These are phyloP conservation scores for Tyrophagus putrescentiae DNA, from an alignment of 1,140 invertebrate genomes.

Conservation along the genomic window DNA sequence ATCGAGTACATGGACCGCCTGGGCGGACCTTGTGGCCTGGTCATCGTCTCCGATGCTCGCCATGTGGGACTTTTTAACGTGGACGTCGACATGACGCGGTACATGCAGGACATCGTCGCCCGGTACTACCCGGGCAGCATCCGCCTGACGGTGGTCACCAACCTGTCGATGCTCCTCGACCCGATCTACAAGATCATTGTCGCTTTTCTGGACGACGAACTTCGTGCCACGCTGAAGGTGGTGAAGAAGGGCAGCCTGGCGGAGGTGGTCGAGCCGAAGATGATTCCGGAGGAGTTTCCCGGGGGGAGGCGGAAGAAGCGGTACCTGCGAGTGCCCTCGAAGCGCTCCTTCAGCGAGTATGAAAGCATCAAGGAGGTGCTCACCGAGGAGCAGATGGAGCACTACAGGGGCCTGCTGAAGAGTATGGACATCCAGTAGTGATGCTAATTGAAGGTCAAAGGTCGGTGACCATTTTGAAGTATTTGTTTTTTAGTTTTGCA, in stretches of 20 bases:
- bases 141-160: background rate
- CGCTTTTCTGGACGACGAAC: background rate
- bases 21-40: background rate
- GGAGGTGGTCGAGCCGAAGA: background rate
- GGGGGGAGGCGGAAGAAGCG: background rate
- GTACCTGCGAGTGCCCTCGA: no score
- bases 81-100: background rate
- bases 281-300: background rate
- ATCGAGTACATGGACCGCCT: background rate
- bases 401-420: no score
- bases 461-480: no score
- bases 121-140: background rate
- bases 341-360: no score
- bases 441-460: no score
- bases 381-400: no score
- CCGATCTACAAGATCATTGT: background rate
- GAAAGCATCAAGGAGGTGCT: no score
- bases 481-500: no score
- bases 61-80: background rate
- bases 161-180: background rate
- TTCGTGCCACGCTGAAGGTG: background rate
- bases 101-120: background rate
- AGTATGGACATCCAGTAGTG: no score
- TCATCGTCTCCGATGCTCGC: background rate
- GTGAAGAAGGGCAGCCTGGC: background rate